Evolutionary conservation across 2,797 vertebrate genomes (phyloP), one percentile per base, ranked within the genome.

Genomic region (Leucoraja ocellata): DNA sequence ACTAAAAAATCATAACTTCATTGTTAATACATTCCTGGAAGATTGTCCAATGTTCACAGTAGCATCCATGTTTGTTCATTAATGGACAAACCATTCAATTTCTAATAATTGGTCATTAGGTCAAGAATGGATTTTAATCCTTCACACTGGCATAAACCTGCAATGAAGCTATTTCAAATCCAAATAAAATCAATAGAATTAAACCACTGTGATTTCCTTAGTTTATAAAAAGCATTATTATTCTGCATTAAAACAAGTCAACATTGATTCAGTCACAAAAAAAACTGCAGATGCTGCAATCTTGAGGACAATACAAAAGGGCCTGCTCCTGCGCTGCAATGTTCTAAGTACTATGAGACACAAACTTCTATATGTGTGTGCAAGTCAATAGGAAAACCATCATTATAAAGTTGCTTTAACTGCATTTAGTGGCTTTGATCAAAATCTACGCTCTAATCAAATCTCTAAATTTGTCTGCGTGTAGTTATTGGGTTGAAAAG

Each of bases 401-500:
- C 74, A 74, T 39, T 10, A 21, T 61, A 88, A 65, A 68, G n/a
- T 88, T 14, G 14, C 28, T 39, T 91, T 73, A 1, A 91, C 5
- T 65, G 36, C 21, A 10, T 23, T n/a, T 10, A 4, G 4, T 54
- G 25, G 39, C 68, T 88, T 88, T 74, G 36, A 92, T 74, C 68
- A 92, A 92, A 91, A 76, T 54, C 23, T 46, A 46, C 46, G 2
- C 4, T 46, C 46, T 54, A 76, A 74, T 71, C 88, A 68, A 39
- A 91, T 91, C 71, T 91, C 32, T 36, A 91, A 91, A 91, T 71
- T 91, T 91, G 86, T 68, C 71, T 71, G 71, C 10, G 21, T 13
- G 16, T 39, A 11, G 88, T 73, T 91, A 91, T 16, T 25, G 63
- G 13, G 16, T 16, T 91, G 32, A 39, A 91, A 68, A 91, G 18